These are phyloP conservation scores for Delia radicum DNA, from an alignment of 1,140 invertebrate species.

Conservation along the genomic window DNA sequence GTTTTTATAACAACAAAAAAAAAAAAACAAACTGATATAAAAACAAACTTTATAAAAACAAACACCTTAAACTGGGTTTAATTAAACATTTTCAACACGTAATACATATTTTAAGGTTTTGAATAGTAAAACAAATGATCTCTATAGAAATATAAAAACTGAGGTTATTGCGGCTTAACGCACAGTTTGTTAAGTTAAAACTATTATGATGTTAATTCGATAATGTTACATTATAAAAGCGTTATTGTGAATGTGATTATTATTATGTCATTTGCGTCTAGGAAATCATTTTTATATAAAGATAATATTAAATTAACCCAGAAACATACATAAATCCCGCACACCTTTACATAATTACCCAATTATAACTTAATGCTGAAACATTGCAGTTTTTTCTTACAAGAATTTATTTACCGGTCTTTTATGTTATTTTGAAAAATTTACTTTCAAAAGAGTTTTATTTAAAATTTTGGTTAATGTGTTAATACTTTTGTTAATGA, in stretches of 20 bases:
- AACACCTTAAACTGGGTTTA: neutral
- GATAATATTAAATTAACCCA: neutral
- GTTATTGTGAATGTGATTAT: neutral
- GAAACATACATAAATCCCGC: neutral
- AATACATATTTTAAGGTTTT: neutral
- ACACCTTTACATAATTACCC: neutral
- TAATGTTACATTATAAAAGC: neutral
- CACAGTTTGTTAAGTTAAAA: neutral
- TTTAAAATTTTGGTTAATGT: neutral
- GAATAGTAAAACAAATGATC: neutral
- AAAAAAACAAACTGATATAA: too few species aligned
- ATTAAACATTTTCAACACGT: constrained; percentile 1
- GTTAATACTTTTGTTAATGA: neutral
- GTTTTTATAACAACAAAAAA: too few species aligned
- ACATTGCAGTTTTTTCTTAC: neutral
- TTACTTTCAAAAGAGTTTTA: neutral
- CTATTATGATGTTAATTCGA: neutral
- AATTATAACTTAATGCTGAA: neutral
- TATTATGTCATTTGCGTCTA: neutral
- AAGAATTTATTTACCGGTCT: neutral
- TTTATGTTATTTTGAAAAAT: neutral
- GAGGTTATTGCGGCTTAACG: neutral
- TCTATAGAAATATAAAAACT: neutral
- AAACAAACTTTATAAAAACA: neutral
- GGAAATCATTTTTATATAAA: neutral